Conservation (phyloP, 2,888 invertebrate genomes). For the Acrobasis consociella region DNA sequence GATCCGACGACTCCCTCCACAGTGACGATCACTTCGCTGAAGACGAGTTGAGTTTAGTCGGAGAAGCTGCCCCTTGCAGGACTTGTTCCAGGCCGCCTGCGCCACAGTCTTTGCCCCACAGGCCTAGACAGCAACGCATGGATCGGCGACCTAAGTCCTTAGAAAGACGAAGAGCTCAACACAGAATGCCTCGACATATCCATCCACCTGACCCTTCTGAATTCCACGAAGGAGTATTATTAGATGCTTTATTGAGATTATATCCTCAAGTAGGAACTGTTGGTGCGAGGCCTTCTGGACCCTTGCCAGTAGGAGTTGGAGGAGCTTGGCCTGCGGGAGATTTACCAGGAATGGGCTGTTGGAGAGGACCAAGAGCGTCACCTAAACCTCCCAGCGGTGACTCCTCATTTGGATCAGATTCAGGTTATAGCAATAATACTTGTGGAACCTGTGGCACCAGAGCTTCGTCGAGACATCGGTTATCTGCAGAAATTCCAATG, state of each 20-base stretch:
- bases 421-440: slow-evolving; percentile 92
- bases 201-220: slow-evolving; percentile 89
- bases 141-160: slow-evolving; percentile 82
- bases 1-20: slow-evolving; percentile 83
- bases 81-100: slow-evolving; percentile 78
- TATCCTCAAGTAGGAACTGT: slow-evolving; percentile 88
- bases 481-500: slow-evolving; percentile 78
- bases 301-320: slow-evolving; percentile 81
- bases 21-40: slow-evolving; percentile 94
- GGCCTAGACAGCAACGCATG: slow-evolving; percentile 83
- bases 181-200: slow-evolving; percentile 75
- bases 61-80: slow-evolving; percentile 74
- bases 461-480: slow-evolving; percentile 77
- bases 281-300: slow-evolving; percentile 76
- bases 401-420: slow-evolving; percentile 92
- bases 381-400: slow-evolving; percentile 87
- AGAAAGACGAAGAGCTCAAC: slow-evolving; percentile 76
- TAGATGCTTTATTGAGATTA: slow-evolving; percentile 87
- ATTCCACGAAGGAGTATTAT: slow-evolving; percentile 90
- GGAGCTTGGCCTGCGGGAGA: slow-evolving; percentile 88
- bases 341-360: slow-evolving; percentile 81
- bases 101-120: slow-evolving; percentile 79
- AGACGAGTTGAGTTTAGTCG: slow-evolving; percentile 87
- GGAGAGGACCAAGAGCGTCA: slow-evolving; percentile 78
- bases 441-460: slow-evolving; percentile 87